Evolutionary conservation across 2,888 invertebrate genomes (phyloP).

Genomic region (Dolichopus griseipennis): DNA sequence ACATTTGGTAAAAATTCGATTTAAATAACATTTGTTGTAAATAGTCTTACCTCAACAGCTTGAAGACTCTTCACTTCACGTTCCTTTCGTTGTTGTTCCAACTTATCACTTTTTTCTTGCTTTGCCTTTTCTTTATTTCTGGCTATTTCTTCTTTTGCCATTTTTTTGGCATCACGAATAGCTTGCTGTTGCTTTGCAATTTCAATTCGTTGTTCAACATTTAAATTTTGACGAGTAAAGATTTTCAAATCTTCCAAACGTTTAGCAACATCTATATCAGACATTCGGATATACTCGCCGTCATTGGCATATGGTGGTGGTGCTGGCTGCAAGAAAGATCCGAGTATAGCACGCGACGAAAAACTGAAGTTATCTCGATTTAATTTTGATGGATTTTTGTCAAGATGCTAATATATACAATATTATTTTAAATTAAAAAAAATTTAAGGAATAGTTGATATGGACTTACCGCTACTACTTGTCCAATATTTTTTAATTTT

Average conservation of each 20-base stretch:
- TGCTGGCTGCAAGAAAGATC: slow-evolving; percentile 80
- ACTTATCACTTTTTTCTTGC: slow-evolving; percentile 66
- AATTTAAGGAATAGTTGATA: background rate
- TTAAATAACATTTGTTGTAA: background rate
- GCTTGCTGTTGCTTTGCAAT: slow-evolving; percentile 64
- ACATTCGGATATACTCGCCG: slow-evolving; percentile 65
- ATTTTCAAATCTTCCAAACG: slow-evolving; percentile 59
- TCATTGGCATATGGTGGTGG: slow-evolving; percentile 53
- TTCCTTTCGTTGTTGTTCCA: slow-evolving; percentile 73
- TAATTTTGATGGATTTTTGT: slow-evolving; percentile 59
- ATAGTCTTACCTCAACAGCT: slow-evolving; percentile 68
- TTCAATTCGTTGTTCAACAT: slow-evolving; percentile 68
- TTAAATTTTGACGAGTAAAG: slow-evolving; percentile 54
- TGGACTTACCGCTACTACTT: slow-evolving; percentile 53
- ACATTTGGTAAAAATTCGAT: slow-evolving; percentile 8
- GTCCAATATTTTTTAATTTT: slow-evolving; percentile 56
- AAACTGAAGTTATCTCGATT: slow-evolving; percentile 86
- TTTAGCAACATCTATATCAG: slow-evolving; percentile 73
- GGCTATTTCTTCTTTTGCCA: slow-evolving; percentile 56
- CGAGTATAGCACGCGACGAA: slow-evolving; percentile 78
- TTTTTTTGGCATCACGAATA: slow-evolving; percentile 63
- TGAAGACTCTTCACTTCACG: slow-evolving; percentile 76
- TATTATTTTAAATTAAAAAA: slow-evolving; percentile 6
- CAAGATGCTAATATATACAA: slow-evolving; percentile 57
- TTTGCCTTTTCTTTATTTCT: slow-evolving; percentile 48